phyloP scores from a whole-genome alignment of 2,797 vertebrate species.

The Lepidocolaptes lacrymiger region DNA sequence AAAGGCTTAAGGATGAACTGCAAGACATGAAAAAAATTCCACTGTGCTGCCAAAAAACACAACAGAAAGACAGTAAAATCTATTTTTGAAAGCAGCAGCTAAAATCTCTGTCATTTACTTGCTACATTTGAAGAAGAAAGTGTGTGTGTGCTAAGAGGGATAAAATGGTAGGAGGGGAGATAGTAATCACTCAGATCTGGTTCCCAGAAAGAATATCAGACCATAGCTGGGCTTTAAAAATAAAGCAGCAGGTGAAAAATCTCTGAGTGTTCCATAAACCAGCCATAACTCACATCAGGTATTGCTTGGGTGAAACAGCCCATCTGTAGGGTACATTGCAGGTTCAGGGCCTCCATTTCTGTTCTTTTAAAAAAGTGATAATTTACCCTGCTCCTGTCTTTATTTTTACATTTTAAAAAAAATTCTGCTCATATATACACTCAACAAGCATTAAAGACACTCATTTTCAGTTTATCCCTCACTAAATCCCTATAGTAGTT shows the following conservation, averaged over 20 bases:
- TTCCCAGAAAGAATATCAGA: neutral
- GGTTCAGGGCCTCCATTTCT: neutral
- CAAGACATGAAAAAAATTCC: neutral
- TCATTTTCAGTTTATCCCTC: neutral
- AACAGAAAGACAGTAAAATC: neutral
- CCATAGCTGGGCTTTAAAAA: neutral
- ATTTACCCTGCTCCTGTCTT: neutral
- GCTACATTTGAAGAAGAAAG: neutral
- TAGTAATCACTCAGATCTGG: neutral
- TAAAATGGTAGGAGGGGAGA: neutral
- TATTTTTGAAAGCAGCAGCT: constrained; percentile 22
- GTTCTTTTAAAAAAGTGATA: neutral
- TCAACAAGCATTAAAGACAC: neutral
- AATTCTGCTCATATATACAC: neutral
- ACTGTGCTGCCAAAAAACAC: neutral
- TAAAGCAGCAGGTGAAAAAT: neutral
- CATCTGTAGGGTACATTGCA: neutral
- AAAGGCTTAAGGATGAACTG: neutral
- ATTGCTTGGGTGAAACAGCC: neutral
- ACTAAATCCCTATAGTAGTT: neutral
- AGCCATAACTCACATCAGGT: neutral
- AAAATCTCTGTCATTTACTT: neutral
- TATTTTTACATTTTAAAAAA: neutral
- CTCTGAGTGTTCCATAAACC: neutral
- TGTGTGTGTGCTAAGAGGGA: neutral